These are phyloP conservation scores for Diceros bicornis DNA, from an alignment of 2,797 vertebrate species.

Conservation along the genomic window DNA sequence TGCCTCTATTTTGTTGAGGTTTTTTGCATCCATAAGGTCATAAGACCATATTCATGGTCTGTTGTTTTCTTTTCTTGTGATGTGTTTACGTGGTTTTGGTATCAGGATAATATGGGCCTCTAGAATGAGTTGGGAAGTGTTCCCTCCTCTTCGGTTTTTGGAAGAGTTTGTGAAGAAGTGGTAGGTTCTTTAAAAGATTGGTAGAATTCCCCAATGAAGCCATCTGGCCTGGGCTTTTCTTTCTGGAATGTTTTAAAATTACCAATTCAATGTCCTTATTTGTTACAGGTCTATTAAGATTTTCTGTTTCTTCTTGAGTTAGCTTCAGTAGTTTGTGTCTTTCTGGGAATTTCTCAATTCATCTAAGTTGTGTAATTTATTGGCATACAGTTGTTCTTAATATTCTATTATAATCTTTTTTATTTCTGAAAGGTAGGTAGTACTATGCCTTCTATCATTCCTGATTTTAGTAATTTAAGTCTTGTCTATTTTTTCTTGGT, in stretches of 20 bases:
- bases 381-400: background rate
- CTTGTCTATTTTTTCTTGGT: background rate
- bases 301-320: background rate
- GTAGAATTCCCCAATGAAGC: background rate
- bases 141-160: background rate
- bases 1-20: background rate
- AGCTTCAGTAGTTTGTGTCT: background rate
- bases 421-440: background rate
- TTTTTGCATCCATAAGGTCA: background rate
- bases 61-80: background rate
- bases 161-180: background rate
- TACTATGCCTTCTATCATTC: background rate
- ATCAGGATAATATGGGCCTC: background rate
- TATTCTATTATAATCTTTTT: background rate
- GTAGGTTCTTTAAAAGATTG: background rate
- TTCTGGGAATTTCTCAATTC: background rate
- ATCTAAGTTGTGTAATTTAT: background rate
- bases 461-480: background rate
- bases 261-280: background rate
- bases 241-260: background rate
- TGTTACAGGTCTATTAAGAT: background rate
- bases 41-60: background rate
- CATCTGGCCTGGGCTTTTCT: background rate
- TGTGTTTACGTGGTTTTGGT: background rate
- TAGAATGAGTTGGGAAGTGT: background rate